These are phyloP conservation scores for Ips typographus DNA, from an alignment of 1,140 invertebrate species.

Conservation along the genomic window DNA sequence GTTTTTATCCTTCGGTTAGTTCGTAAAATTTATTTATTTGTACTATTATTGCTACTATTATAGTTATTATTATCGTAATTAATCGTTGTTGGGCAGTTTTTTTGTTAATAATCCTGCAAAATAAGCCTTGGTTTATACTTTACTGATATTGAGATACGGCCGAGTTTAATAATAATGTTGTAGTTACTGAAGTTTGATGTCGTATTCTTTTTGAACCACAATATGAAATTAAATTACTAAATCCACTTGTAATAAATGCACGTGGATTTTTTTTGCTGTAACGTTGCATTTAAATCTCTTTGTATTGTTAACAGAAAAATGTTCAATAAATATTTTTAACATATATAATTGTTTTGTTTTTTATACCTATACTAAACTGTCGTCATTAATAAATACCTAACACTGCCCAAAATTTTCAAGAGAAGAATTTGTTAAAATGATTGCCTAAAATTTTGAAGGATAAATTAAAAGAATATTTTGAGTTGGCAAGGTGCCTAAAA, in stretches of 20 bases:
- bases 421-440: no score
- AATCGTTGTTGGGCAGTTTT: slow-evolving; percentile 22
- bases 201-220: no score
- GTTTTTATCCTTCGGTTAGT: slow-evolving; percentile 16
- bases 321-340: slow-evolving; percentile 32
- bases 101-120: slow-evolving; percentile 23
- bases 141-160: neutral
- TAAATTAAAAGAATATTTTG: no score
- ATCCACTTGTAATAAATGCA: neutral
- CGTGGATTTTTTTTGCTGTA: slow-evolving; percentile 23
- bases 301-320: slow-evolving; percentile 33
- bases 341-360: slow-evolving; percentile 1
- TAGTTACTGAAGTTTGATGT: no score
- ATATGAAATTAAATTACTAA: no score
- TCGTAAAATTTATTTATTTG: slow-evolving; percentile 20
- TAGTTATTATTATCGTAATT: neutral
- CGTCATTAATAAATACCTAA: no score
- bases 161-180: no score
- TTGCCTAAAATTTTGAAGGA: no score
- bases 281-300: slow-evolving; percentile 29
- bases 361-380: no score
- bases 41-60: slow-evolving; percentile 9
- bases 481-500: no score
- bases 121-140: neutral
- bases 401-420: no score